phyloP scores from a whole-genome alignment of 2,888 invertebrate genomes.

The Lochmaea crataegi region DNA sequence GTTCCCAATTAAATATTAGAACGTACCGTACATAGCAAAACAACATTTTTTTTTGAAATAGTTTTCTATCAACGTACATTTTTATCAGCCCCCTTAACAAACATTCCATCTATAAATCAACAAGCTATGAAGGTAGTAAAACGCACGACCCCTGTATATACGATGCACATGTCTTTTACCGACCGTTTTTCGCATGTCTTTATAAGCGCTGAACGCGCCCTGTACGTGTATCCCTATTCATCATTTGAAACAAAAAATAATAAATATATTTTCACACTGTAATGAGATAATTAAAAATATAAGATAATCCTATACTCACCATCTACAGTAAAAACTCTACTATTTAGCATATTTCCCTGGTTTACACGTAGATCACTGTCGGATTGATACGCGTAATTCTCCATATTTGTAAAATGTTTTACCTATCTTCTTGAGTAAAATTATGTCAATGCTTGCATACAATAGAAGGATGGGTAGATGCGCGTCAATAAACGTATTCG shows the following conservation, averaged over 20 bases:
- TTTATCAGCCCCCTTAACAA: too few relatives aligned
- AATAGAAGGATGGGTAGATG: neutral
- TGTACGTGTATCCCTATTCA: too few relatives aligned
- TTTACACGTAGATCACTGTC: slow-evolving; percentile 38
- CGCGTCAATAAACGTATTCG: neutral
- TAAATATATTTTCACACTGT: neutral
- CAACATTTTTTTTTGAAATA: too few relatives aligned
- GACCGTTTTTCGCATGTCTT: too few relatives aligned
- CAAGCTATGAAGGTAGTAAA: too few relatives aligned
- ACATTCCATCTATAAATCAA: too few relatives aligned
- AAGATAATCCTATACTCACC: neutral
- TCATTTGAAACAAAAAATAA: neutral
- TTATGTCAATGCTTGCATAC: neutral
- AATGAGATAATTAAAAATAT: neutral
- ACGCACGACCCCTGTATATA: too few relatives aligned
- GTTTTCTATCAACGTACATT: too few relatives aligned
- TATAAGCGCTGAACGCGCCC: too few relatives aligned
- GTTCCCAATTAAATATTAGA: too few relatives aligned
- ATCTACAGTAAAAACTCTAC: slow-evolving; percentile 6
- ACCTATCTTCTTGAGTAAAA: neutral
- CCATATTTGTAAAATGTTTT: slow-evolving; percentile 43
- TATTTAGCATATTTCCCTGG: slow-evolving; percentile 1
- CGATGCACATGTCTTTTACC: too few relatives aligned
- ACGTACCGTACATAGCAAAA: too few relatives aligned
- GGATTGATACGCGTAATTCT: slow-evolving; percentile 52